Base-by-base conservation (phyloP, 2,797 vertebrate species). In the Pristis pectinata region DNA sequence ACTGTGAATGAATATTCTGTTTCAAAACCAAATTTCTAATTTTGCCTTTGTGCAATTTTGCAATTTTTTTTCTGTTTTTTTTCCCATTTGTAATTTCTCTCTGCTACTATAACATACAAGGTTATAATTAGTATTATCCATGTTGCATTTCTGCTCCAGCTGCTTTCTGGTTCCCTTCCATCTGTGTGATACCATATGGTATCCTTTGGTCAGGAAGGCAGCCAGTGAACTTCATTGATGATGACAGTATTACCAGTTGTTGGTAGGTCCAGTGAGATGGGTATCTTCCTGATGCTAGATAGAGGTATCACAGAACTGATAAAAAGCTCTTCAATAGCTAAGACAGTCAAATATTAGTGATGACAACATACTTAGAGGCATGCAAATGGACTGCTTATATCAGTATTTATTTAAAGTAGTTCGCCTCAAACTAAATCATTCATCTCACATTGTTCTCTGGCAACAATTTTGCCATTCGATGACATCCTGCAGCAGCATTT, bases 111-210 rank as follows among this genome's bases (percentile, higher is more conserved):
- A 74, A 19, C 41, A 56, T 94, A 30, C 30, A 72, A 94, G 70
- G 67, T n/a, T 74, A 74, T 94, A 56, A 94, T 74, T 76, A 76
- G 27, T 74, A 53, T 94, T 56, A 76, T 93, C 41, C 64, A 93
- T 53, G 41, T 61, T 89, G 85, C 85, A 64, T 72, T 93, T 93
- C 44, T 94, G 41, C 30, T 67, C 30, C 70, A 76, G 59, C 44
- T 74, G 92, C 92, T 94, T 49, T 17, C 67, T 76, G 49, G 92
- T 94, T 94, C 34, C 24, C 49, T 53, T 94, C 67, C 92, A 72
- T 94, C 64, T 53, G 37, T 49, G 92, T 56, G 92, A 94, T 15
- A 74, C 61, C 87, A 67, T 91, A 67, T 91, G 59, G 87, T 9
- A 19, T 41, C n/a, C n/a, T 91, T 91, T 91, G 80, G 82, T 85